A percentile compares a stretch with the other conserved stretches of the same genome.
These are phyloP conservation scores for Coenobita brevimanus DNA, from an alignment of 1,140 invertebrate genomes.

Conservation along the genomic window DNA sequence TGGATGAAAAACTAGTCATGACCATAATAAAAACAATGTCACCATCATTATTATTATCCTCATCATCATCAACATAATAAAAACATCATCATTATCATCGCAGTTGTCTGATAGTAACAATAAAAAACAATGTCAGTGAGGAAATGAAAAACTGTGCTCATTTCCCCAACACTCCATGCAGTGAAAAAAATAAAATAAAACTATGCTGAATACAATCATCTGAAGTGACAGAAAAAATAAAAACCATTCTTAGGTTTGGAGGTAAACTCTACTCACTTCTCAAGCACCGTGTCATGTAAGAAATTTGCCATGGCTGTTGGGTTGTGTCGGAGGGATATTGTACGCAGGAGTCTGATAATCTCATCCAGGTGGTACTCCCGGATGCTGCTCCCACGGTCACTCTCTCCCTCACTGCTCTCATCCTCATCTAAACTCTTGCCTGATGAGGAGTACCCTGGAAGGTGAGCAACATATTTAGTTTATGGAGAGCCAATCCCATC, in stretches of 20 bases:
- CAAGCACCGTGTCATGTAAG: constrained; percentile 44
- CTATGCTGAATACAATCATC: background rate
- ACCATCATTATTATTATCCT: too few species aligned
- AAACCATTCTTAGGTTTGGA: too few species aligned
- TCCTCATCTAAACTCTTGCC: constrained; percentile 29
- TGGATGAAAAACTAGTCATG: background rate
- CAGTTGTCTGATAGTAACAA: background rate
- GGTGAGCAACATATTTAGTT: too few species aligned
- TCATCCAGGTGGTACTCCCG: constrained; percentile 53
- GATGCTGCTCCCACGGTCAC: background rate
- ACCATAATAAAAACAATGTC: too few species aligned
- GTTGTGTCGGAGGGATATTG: constrained; percentile 52
- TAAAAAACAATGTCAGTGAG: background rate
- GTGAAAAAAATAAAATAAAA: background rate
- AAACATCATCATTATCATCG: background rate
- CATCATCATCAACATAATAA: too few species aligned
- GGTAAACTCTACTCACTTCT: too few species aligned
- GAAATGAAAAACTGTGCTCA: too few species aligned
- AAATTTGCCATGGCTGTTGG: constrained; percentile 51
- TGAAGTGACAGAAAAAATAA: too few species aligned
- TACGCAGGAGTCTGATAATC: constrained; percentile 36
- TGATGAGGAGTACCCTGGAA: constrained; percentile 47
- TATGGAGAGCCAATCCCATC: too few species aligned
- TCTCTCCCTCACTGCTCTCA: constrained; percentile 12
- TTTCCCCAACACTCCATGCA: too few species aligned